phyloP scores from a whole-genome alignment of 92 coral and sea anemone species.

The Porites rus region DNA sequence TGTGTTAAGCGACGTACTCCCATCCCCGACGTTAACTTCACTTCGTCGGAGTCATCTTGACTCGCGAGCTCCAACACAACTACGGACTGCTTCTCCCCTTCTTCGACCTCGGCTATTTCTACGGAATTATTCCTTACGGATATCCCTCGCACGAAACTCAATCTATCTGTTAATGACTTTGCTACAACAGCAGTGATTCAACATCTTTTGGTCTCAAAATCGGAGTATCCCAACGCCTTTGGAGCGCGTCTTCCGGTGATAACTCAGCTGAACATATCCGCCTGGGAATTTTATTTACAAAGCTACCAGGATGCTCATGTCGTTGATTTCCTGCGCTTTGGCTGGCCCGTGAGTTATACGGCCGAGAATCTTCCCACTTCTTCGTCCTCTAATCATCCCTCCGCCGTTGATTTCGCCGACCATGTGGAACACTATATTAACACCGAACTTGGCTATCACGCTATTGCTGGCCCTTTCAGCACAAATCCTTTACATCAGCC shows the following conservation, averaged over 20 bases:
- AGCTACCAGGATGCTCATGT: not conserved
- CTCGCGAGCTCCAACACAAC: not conserved
- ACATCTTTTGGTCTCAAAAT: slow-evolving; percentile 31
- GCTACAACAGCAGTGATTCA: slow-evolving; percentile 13
- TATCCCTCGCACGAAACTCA: not conserved
- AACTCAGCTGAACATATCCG: slow-evolving; percentile 10
- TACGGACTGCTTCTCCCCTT: not conserved
- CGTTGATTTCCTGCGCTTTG: not conserved
- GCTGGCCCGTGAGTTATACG: slow-evolving; percentile 25
- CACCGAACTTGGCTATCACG: too few relatives aligned
- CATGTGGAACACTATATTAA: too few relatives aligned
- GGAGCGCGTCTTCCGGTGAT: slow-evolving; percentile 25
- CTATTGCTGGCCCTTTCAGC: too few relatives aligned
- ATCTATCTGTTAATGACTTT: not conserved
- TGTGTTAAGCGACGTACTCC: slow-evolving; percentile 1
- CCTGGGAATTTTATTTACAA: slow-evolving; percentile 15
- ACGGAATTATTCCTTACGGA: not conserved
- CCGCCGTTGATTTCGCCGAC: not conserved
- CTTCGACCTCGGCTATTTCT: not conserved
- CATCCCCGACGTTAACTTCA: slow-evolving; percentile 9
- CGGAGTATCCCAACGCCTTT: slow-evolving; percentile 15
- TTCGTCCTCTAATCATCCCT: not conserved
- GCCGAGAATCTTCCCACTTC: not conserved
- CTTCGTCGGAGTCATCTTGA: not conserved
- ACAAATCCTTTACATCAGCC: not conserved